Evolutionary conservation across 1,140 invertebrate species (phyloP), one percentile per base, ranked within the genome.

Genomic region (Oncopeltus fasciatus): DNA sequence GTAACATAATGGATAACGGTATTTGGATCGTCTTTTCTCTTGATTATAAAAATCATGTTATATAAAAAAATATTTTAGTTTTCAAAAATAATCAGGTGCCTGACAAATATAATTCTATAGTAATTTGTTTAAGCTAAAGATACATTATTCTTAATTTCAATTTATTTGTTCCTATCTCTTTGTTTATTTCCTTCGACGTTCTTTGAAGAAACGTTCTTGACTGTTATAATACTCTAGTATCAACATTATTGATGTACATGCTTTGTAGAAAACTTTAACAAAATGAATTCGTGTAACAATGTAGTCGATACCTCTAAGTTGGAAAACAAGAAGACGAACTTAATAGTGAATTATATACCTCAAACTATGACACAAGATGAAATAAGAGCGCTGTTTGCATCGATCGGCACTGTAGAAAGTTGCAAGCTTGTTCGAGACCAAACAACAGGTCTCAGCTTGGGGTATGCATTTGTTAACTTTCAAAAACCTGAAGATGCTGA

Each of bases 301-400:
- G 31, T 38, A 14, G 31, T 38, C 5, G 31, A 38, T 14, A 38
- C 31, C 14, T 38, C 31, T 14, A 38, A 14, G 5, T 38, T 38
- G 68, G 90, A 93, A 76, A 91, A 95, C 74, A 90, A 87, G 64
- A 96, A 95, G 78, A 95, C 91, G 59, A 99, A 99, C 79, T 82
- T 99, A 65, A 99, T 99, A 74, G 95, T 99, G 67, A 99, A 99
- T 76, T 99, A 99, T 76, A 80, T 99, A 72, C 96, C 96, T 56
- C 96, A 98, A 77, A 95, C 90, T 61, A 99, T 99, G 96, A 95
- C 92, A 26, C 96, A 99, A 77, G 96, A 99, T 74, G 95, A 99
- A 74, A 96, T 98, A 64, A 81, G 92, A 61, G 93, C 91, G 49
- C 80, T 99, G 46, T 99, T 99, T 76, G 90, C 91, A 18, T 94